Percentiles rank a stretch among this genome's conserved stretches.
Conservation (phyloP, 1,140 invertebrate genomes). For the fruit fly (Drosophila melanogaster) region DNA sequence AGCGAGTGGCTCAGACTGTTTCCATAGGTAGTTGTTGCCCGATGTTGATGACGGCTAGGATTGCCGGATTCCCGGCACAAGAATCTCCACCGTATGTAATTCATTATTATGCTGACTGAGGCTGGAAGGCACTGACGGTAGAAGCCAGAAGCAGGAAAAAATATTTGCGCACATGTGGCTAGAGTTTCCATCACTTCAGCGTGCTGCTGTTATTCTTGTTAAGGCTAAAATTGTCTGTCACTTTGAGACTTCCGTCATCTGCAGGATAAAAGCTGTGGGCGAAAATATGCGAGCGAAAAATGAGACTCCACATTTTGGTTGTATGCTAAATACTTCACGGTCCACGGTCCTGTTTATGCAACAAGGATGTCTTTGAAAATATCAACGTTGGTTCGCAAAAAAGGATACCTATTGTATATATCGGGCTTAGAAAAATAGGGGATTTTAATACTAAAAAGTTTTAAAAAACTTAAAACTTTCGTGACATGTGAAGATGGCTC, state of each 20-base stretch:
- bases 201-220: conserved; percentile 52
- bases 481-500: too few relatives aligned
- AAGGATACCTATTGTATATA: not conserved
- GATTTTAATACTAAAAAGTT: too few relatives aligned
- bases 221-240: conserved; percentile 76
- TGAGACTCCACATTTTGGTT: conserved; percentile 18
- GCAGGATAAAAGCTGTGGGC: conserved; percentile 20
- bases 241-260: conserved; percentile 69
- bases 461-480: too few relatives aligned
- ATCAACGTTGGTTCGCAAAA: not conserved
- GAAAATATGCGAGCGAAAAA: conserved; percentile 9
- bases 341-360: not conserved
- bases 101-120: conserved; percentile 67
- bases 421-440: not conserved
- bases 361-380: conserved; percentile 9
- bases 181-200: conserved; percentile 36
- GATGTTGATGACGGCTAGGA: conserved; percentile 60
- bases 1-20: conserved; percentile 29
- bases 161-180: conserved; percentile 70
- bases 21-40: conserved; percentile 27
- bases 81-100: conserved; percentile 53
- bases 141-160: conserved; percentile 25
- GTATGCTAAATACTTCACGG: conserved; percentile 6
- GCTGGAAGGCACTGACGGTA: not conserved
- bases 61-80: conserved; percentile 35